A percentile compares a stretch with the other conserved stretches of the same genome.
Conservation (phyloP, 2,888 invertebrate genomes). For the Nasonovia ribisnigri region DNA sequence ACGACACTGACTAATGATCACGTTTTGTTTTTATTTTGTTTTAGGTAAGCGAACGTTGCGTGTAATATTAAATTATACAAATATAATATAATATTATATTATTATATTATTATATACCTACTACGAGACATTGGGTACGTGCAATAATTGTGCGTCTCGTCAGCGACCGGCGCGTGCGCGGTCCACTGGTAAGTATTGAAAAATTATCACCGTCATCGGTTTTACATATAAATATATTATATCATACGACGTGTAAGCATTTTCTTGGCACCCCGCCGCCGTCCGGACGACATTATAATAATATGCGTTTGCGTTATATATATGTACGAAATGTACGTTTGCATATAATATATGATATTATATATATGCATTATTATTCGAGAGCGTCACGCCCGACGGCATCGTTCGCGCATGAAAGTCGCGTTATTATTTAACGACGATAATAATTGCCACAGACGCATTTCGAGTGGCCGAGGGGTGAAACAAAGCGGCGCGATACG, state of each 20-base stretch:
- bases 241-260: slow-evolving; percentile 5
- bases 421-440: slow-evolving; percentile 50
- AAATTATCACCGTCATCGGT: neutral
- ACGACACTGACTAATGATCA: neutral
- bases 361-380: neutral
- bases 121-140: neutral
- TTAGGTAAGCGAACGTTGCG: slow-evolving; percentile 52
- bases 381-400: neutral
- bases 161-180: neutral
- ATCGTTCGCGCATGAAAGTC: neutral
- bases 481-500: neutral
- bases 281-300: neutral
- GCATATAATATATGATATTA: neutral
- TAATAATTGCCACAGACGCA: slow-evolving; percentile 23
- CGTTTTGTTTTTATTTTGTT: slow-evolving; percentile 51
- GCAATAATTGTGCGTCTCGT: neutral
- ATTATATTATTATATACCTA: neutral
- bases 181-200: slow-evolving; percentile 31
- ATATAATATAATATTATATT: neutral
- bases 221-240: slow-evolving; percentile 9
- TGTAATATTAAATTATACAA: neutral
- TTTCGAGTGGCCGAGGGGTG: neutral
- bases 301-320: neutral
- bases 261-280: slow-evolving; percentile 26
- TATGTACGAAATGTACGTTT: too few species aligned